Percentiles rank a stretch among this genome's conserved stretches.
Evolutionary conservation across 2,797 vertebrate genomes (phyloP).

Genomic region (Lagorchestes hirsutus): DNA sequence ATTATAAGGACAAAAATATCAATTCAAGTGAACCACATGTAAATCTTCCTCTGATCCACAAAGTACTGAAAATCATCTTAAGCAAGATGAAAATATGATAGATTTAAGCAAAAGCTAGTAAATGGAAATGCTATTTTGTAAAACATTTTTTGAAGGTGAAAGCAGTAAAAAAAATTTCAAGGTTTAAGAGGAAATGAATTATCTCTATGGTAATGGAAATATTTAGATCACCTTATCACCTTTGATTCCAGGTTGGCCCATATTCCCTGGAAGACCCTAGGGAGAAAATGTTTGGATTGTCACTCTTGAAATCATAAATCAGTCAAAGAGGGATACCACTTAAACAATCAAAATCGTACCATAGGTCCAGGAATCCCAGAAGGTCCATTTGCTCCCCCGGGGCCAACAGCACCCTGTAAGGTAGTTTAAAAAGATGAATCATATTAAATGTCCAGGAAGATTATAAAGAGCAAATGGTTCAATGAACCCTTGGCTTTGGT

Average conservation of each 20-base stretch:
- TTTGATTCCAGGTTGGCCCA: conserved; percentile 98
- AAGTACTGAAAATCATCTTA: conserved; percentile 13
- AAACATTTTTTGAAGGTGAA: conserved; percentile 41
- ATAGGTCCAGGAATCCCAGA: conserved; percentile 92
- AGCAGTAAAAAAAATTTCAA: conserved; percentile 32
- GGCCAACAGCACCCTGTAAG: conserved; percentile 91
- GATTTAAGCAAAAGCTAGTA: not conserved
- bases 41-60: not conserved
- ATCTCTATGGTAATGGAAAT: conserved; percentile 93
- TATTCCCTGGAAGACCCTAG: conserved; percentile 94
- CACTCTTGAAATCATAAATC: conserved; percentile 58
- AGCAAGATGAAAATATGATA: conserved; percentile 8
- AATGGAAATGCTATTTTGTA: not conserved
- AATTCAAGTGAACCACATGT: not conserved
- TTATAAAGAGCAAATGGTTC: conserved; percentile 44
- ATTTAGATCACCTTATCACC: conserved; percentile 99
- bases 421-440: conserved; percentile 60
- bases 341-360: conserved; percentile 86
- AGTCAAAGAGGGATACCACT: not conserved
- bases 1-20: conserved; percentile 52
- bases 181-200: conserved; percentile 53
- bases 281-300: conserved; percentile 51
- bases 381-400: conserved; percentile 89
- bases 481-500: not conserved
- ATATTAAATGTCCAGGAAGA: not conserved